phyloP scores from a whole-genome alignment of 2,888 invertebrate genomes.

The Acanthopleura granulata region DNA sequence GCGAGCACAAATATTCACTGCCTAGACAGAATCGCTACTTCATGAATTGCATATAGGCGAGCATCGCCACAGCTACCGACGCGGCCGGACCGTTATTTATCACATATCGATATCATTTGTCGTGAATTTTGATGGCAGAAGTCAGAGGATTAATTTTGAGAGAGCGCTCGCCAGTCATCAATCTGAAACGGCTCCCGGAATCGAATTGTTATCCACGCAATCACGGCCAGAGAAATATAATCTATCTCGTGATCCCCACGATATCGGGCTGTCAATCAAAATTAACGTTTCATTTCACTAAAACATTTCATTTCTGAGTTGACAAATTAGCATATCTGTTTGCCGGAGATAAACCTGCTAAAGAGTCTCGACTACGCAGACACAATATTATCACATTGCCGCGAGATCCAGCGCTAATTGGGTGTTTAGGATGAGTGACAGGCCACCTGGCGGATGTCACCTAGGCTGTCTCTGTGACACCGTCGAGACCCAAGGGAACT shows the following conservation, averaged over 20 bases:
- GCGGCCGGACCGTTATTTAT: slow-evolving; percentile 13
- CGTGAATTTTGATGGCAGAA: slow-evolving; percentile 16
- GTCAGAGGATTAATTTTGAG: slow-evolving; percentile 17
- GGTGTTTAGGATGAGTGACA: slow-evolving; percentile 18
- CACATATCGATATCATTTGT: slow-evolving; percentile 16
- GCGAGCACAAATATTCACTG: slow-evolving; percentile 16
- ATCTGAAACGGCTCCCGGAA: slow-evolving; percentile 4
- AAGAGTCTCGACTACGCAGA: background rate
- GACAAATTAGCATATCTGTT: slow-evolving; percentile 19
- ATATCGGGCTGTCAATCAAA: slow-evolving; percentile 17
- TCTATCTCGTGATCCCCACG: slow-evolving; percentile 14
- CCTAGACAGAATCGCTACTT: slow-evolving; percentile 16
- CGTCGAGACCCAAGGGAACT: background rate
- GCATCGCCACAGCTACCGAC: background rate
- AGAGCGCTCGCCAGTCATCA: slow-evolving; percentile 11
- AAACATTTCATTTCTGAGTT: slow-evolving; percentile 17
- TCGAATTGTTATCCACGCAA: slow-evolving; percentile 16
- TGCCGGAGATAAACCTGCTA: background rate
- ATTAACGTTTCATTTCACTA: slow-evolving; percentile 19
- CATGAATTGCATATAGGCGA: slow-evolving; percentile 16
- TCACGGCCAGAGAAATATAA: slow-evolving; percentile 13
- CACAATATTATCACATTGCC: slow-evolving; percentile 2
- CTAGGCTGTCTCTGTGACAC: background rate
- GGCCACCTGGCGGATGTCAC: slow-evolving; percentile 14
- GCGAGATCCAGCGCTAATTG: slow-evolving; percentile 11